Base-by-base conservation (phyloP, 1,140 invertebrate species). In the Eriocheir sinensis region DNA sequence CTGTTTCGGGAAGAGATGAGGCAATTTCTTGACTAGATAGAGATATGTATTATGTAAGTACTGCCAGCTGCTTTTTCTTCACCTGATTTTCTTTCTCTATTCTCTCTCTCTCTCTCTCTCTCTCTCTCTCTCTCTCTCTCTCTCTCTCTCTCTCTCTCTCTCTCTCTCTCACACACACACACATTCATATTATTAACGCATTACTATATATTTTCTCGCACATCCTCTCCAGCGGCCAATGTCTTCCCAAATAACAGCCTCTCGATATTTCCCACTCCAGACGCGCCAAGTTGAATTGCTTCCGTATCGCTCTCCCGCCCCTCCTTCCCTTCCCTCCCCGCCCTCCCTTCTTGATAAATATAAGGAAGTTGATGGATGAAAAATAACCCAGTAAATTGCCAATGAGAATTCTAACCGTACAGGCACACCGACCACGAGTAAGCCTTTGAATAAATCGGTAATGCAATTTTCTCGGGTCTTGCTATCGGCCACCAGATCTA, bases 361-460 rank as follows among this genome's bases (percentile, higher is more conserved):
- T 48, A 92, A 44, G 79, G 40, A 85, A 92, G 83, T 85, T 48
- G 79, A 85, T 92, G 38, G 79, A 92, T 81, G 91, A 85, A 92
- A 92, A 92, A 92, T 92, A 92, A 80, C 41, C 80, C 91, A 48
- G 79, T 92, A 92, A 85, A 92, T 92, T 81, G 79, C 72, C 89
- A 53, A 83, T 90, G 79, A 90, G 89, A 72, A 53, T 40, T 80
- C 36, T 40, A 80, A 36, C 89, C 48, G 94, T 91, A 94, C 91
- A 92, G 89, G 89, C 94, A 53, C 38, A 6, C 21, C 32, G 41
- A 80, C 89, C 89, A 88, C 94, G 89, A 94, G 91, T 94, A 94
- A 94, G 94, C 94, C 94, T 94, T 91, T 94, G 94, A 94, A 94
- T 94, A 94, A 94, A 94, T 94, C 94, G 94, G 94, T 94, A 94